A percentile compares a stretch with the other conserved stretches of the same genome.
Evolutionary conservation across 2,888 invertebrate genomes (phyloP).

Genomic region (Physocephala rufipes): DNA sequence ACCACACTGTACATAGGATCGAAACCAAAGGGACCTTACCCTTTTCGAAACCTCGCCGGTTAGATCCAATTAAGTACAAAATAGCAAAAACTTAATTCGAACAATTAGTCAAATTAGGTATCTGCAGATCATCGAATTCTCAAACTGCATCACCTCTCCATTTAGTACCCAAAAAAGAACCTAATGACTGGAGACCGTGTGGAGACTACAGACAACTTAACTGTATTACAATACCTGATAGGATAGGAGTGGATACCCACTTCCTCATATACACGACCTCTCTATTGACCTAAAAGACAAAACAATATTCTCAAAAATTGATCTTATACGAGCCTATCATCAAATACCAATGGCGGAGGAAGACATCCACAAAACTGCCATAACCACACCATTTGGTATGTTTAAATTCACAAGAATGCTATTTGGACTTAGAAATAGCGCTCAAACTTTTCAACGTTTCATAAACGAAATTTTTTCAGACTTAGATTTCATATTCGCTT

Average conservation of each 20-base stretch:
- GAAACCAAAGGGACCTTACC: slow-evolving; percentile 21
- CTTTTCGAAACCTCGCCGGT: slow-evolving; percentile 14
- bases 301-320: too few species aligned
- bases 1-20: slow-evolving; percentile 26
- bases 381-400: slow-evolving; percentile 11
- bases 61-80: slow-evolving; percentile 1
- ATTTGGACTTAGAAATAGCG: slow-evolving; percentile 1
- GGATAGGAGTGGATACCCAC: too few species aligned
- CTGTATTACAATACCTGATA: neutral
- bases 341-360: neutral
- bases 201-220: slow-evolving; percentile 16
- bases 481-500: slow-evolving; percentile 2
- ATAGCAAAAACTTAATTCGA: slow-evolving; percentile 23
- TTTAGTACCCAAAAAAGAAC: slow-evolving; percentile 25
- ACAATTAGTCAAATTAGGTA: slow-evolving; percentile 10
- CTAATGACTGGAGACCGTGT: slow-evolving; percentile 23
- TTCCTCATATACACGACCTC: slow-evolving; percentile 26
- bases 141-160: slow-evolving; percentile 14
- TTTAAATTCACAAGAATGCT: slow-evolving; percentile 4
- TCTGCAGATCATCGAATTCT: slow-evolving; percentile 16
- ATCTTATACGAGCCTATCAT: too few species aligned
- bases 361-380: neutral
- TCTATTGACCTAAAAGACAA: neutral
- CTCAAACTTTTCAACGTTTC: slow-evolving; percentile 21
- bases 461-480: slow-evolving; percentile 7